Evolutionary conservation across 2,797 vertebrate genomes (phyloP).

Genomic region (Rhinophrynus dorsalis): DNA sequence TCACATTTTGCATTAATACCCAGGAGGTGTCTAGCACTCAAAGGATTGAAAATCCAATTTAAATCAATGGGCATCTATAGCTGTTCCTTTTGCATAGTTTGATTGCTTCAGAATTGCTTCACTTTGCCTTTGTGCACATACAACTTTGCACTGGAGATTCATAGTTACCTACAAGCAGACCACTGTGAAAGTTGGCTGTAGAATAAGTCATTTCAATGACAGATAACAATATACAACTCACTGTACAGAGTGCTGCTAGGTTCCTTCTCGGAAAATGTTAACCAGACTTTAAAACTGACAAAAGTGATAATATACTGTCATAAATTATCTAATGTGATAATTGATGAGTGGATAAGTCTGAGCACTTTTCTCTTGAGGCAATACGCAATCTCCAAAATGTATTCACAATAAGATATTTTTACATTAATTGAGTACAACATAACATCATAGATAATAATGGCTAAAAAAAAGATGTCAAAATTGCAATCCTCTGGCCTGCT

Average conservation of each 20-base stretch:
- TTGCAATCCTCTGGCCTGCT: conserved; percentile 13
- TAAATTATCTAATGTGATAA: conserved; percentile 15
- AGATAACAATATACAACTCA: background rate
- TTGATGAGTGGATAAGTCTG: conserved; percentile 27
- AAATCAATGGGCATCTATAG: no score
- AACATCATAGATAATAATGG: conserved; percentile 46
- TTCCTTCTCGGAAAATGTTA: conserved; percentile 33
- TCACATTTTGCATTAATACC: no score
- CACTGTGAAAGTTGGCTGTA: background rate
- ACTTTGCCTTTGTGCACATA: no score
- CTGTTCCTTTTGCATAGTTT: no score
- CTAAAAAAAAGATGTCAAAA: conserved; percentile 17
- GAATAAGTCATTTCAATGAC: background rate
- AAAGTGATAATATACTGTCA: conserved; percentile 45
- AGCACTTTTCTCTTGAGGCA: conserved; percentile 28
- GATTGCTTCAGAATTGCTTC: no score
- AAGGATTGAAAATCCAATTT: no score
- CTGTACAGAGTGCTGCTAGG: background rate
- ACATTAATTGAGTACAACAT: conserved; percentile 47
- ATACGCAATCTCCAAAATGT: conserved; percentile 12
- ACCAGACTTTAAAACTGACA: conserved; percentile 45
- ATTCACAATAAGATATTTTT: conserved; percentile 45
- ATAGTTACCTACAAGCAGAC: no score
- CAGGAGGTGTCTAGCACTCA: no score
- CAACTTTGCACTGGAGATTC: no score